phyloP scores from a whole-genome alignment of 1,140 invertebrate species.

The Solenopsis invicta region DNA sequence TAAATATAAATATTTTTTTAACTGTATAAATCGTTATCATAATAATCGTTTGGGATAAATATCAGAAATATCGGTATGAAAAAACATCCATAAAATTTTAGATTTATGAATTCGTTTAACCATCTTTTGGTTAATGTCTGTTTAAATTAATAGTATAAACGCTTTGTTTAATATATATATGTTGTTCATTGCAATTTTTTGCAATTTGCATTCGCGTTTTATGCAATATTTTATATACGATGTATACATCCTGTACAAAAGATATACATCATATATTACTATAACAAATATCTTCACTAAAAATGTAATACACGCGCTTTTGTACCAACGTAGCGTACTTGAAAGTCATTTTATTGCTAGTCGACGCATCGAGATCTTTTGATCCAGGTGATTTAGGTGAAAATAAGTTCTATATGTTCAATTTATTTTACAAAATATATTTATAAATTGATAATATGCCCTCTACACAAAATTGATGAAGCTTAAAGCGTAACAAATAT shows the following conservation, averaged over 20 bases:
- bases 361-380: not conserved
- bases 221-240: too few species aligned
- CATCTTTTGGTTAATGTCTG: not conserved
- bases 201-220: not conserved
- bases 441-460: constrained; percentile 65
- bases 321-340: not conserved
- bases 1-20: not conserved
- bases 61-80: not conserved
- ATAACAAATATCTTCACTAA: not conserved
- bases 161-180: not conserved
- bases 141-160: not conserved
- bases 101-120: not conserved
- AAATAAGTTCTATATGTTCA: constrained; percentile 33
- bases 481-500: constrained; percentile 65
- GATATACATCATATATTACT: not conserved
- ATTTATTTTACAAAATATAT: constrained; percentile 74
- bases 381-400: not conserved
- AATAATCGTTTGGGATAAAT: too few species aligned
- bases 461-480: constrained; percentile 50
- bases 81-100: not conserved
- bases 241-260: not conserved
- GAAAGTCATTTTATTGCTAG: not conserved
- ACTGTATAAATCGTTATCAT: not conserved
- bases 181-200: not conserved
- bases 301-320: not conserved